A percentile compares a stretch with the other conserved stretches of the same genome.
Evolutionary conservation across 92 coral and sea anemone species (phyloP).

Genomic region (Virgularia gustaviana): DNA sequence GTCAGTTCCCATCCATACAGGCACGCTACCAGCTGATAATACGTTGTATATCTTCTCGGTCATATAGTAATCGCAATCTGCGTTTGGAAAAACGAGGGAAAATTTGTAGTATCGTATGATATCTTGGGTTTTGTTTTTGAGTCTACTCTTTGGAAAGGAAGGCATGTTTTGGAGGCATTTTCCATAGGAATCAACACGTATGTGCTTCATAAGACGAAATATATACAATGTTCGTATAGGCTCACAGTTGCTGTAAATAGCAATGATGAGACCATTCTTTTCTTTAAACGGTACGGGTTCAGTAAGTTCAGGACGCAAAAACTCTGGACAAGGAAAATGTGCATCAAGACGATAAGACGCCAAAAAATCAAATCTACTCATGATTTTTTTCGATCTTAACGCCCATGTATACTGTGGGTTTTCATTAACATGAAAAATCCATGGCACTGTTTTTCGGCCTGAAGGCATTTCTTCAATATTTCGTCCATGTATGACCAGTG

Average conservation of each 20-base stretch:
- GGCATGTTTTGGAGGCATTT: constrained; percentile 68
- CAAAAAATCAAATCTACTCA: constrained; percentile 75
- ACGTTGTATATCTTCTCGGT: constrained; percentile 83
- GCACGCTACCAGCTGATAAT: constrained; percentile 78
- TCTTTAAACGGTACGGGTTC: constrained; percentile 68
- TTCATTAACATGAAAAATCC: constrained; percentile 90
- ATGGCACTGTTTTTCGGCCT: constrained; percentile 55
- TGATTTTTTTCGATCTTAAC: constrained; percentile 48
- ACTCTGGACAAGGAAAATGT: constrained; percentile 86
- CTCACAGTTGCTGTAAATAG: constrained; percentile 84
- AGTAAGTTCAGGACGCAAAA: constrained; percentile 66
- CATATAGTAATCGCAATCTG: constrained; percentile 85
- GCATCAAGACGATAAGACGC: constrained; percentile 80
- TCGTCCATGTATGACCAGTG: constrained; percentile 84
- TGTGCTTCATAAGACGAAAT: constrained; percentile 74
- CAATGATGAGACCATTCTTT: constrained; percentile 65
- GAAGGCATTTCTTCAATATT: constrained; percentile 69
- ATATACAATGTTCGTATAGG: constrained; percentile 80
- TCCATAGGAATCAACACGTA: constrained; percentile 79
- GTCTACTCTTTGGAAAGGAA: constrained; percentile 73
- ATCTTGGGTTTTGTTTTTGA: constrained; percentile 70
- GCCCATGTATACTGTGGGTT: constrained; percentile 84
- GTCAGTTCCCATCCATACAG: constrained; percentile 88
- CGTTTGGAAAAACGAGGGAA: constrained; percentile 85
- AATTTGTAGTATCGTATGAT: constrained; percentile 71